phyloP scores from a whole-genome alignment of 2,888 invertebrate genomes.

The Epistrophella euchroma region DNA sequence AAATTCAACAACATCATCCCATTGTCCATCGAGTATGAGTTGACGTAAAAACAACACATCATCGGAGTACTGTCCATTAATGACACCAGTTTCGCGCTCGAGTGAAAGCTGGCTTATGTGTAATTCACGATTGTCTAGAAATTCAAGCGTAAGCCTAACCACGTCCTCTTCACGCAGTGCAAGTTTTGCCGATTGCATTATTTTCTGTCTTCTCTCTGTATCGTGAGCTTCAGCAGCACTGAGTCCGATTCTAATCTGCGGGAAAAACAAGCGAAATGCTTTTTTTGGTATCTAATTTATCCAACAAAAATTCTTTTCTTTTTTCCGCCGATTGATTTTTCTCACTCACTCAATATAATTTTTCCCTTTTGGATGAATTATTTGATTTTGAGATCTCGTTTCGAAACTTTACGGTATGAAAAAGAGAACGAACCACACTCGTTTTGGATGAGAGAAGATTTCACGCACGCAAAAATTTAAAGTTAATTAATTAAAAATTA shows the following conservation, averaged over 20 bases:
- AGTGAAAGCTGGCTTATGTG: conserved; percentile 96
- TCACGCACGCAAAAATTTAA: conserved; percentile 59
- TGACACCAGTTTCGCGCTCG: conserved; percentile 97
- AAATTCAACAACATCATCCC: conserved; percentile 98
- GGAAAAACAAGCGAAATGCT: conserved; percentile 30
- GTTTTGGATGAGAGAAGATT: conserved; percentile 58
- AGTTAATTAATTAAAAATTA: conserved; percentile 71
- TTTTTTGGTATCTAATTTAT: conserved; percentile 1
- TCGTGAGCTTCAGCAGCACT: conserved; percentile 22
- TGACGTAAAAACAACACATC: conserved; percentile 97
- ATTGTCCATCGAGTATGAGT: conserved; percentile 97
- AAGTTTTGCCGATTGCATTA: conserved; percentile 93
- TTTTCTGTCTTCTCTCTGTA: conserved; percentile 15
- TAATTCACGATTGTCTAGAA: conserved; percentile 94
- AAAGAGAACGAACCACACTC: conserved; percentile 38
- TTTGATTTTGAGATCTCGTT: conserved; percentile 35
- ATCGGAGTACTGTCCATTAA: conserved; percentile 96
- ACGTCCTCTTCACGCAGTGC: conserved; percentile 95
- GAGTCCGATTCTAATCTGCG: conserved; percentile 4
- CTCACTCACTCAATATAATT: conserved; percentile 28
- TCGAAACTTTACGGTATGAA: conserved; percentile 26
- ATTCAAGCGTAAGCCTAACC: conserved; percentile 92
- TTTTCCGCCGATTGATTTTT: conserved; percentile 32
- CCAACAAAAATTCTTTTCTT: conserved; percentile 14
- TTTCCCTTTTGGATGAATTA: conserved; percentile 14